Conservation (phyloP, 1,140 invertebrate genomes). For the Microplitis demolitor region DNA sequence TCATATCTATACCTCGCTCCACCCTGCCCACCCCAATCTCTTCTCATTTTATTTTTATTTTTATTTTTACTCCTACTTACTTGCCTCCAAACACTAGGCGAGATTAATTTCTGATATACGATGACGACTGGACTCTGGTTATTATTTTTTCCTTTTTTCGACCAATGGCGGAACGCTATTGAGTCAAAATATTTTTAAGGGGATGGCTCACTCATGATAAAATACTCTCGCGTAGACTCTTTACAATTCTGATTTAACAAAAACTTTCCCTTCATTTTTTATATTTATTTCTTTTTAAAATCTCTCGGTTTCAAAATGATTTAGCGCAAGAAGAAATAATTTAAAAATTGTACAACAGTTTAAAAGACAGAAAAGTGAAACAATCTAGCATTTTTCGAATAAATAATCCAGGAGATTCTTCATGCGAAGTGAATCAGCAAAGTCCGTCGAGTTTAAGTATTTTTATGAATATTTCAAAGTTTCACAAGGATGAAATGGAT, state of each 20-base stretch:
- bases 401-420: slow-evolving; percentile 8
- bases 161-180: too few species aligned
- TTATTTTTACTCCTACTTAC: slow-evolving; percentile 27
- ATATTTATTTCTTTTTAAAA: too few species aligned
- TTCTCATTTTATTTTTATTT: slow-evolving; percentile 12
- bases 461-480: slow-evolving; percentile 21
- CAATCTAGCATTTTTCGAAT: slow-evolving; percentile 3
- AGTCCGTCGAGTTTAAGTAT: slow-evolving; percentile 10
- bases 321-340: too few species aligned
- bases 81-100: slow-evolving; percentile 27
- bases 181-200: too few species aligned
- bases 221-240: too few species aligned
- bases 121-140: slow-evolving; percentile 1
- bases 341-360: too few species aligned
- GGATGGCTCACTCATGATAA: too few species aligned
- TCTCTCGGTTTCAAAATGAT: not conserved
- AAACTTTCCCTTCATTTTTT: too few species aligned
- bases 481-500: slow-evolving; percentile 26
- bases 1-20: not conserved
- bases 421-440: not conserved
- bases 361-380: not conserved
- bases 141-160: not conserved
- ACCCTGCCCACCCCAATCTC: not conserved
- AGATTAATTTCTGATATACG: slow-evolving; percentile 46
- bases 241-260: too few species aligned